Evolutionary conservation across 2,113 vertebrate genomes (phyloP), one percentile per base, ranked within the genome.

Genomic region (Gnathonemus echidnorhynchus): DNA sequence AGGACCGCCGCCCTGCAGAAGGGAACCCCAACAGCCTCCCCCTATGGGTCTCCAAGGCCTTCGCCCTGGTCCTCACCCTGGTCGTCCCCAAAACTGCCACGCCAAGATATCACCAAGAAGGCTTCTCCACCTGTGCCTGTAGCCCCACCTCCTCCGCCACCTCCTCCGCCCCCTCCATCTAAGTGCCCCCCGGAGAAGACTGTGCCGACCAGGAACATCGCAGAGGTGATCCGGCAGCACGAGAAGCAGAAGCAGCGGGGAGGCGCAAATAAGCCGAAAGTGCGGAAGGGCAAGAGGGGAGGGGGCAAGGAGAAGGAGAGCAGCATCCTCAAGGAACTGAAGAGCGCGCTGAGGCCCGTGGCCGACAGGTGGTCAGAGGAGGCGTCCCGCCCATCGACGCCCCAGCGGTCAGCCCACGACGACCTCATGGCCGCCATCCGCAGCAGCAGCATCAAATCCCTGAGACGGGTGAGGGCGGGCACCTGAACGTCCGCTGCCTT

Each of bases 361-460:
- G 94, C 93, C 0, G 97, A 98, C 31, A 95, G 95, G 92, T 96
- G 95, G 92, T 91, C 90, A 80, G 97, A 98, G 90, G 97, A 98
- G 42, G 92, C 91, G 66, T 98, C 97, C 90, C 95, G 97, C 88
- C 98, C 98, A 0, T 97, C 98, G 27, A 99, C 98, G 0, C 98
- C 98, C 0, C 95, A 97, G 92, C 96, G 97, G 88, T 98, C 97
- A 0, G 95, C 96, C 49, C 98, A 97, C 5, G 97, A 98, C 90
- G 97, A 97, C 91, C 97, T 99, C 58, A 99, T 99, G 98, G 97
- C 98, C 88, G 96, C 97, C 19, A 99, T 99, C 91, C 96, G 97
- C 48, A 93, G 84, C 85, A 98, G 97, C 95, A 98, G 94, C 93
- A 85, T 97, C 17, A 95, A 93, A 91, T 95, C 94, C 45, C 94